phyloP scores from a whole-genome alignment of 2,888 invertebrate species.

The Sinhomidia bicolor region DNA sequence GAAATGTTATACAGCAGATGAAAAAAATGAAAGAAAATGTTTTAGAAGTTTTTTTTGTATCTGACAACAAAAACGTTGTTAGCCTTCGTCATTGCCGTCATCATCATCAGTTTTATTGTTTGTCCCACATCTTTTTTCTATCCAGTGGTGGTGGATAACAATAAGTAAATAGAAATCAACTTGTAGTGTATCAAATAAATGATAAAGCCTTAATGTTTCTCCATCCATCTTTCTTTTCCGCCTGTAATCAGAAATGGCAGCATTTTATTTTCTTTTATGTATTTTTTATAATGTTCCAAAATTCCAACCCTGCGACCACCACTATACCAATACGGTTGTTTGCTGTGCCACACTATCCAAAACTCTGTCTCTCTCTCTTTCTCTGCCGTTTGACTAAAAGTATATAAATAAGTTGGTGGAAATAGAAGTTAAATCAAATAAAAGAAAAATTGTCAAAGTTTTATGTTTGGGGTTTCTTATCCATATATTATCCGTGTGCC shows the following conservation, averaged over 20 bases:
- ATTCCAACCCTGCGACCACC: background rate
- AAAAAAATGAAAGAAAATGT: background rate
- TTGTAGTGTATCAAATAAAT: slow-evolving; percentile 64
- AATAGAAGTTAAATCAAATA: slow-evolving; percentile 60
- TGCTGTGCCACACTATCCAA: background rate
- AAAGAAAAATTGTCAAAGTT: slow-evolving; percentile 55
- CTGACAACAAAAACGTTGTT: background rate
- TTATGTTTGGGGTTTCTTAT: slow-evolving; percentile 56
- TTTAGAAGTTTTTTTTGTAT: slow-evolving; percentile 9
- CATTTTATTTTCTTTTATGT: slow-evolving; percentile 16
- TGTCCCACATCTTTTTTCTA: slow-evolving; percentile 44
- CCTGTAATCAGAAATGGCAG: slow-evolving; percentile 45
- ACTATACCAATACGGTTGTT: no score
- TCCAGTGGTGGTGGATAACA: slow-evolving; percentile 56
- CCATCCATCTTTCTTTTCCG: slow-evolving; percentile 35
- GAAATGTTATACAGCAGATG: background rate
- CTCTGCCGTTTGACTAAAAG: background rate
- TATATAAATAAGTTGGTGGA: slow-evolving; percentile 43
- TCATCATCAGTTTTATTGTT: slow-evolving; percentile 33
- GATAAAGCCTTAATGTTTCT: slow-evolving; percentile 38
- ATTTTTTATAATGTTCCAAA: slow-evolving; percentile 25
- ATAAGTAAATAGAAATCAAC: slow-evolving; percentile 69
- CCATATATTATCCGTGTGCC: slow-evolving; percentile 21
- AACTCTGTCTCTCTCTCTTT: no score
- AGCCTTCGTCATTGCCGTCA: slow-evolving; percentile 11